Evolutionary conservation across 2,888 invertebrate genomes (phyloP), one percentile per base, ranked within the genome.

Genomic region (Drosophila siamana): DNA sequence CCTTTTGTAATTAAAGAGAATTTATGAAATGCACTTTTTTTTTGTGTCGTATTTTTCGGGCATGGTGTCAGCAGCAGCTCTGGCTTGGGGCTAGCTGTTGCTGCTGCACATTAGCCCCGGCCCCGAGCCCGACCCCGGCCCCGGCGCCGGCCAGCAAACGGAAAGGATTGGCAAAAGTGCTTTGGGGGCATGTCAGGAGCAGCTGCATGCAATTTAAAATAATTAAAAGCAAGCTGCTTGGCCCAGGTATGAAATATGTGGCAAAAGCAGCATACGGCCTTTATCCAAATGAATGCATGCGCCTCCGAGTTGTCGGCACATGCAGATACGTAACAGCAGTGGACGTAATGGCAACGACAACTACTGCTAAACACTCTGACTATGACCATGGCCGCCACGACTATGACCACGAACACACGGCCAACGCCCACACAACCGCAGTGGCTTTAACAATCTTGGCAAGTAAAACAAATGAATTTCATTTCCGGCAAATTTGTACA

Each of bases 401-500:
- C 16, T 26, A 52, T 1, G 41, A 7, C 60, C 52, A 54, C 56
- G 46, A 15, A 28, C 41, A 54, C 63, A n/a, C n/a, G n/a, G 33
- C 19, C 46, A 43, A 40, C 16, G 43, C 16, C 43, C 41, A 30
- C 46, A 38, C 46, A 70, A 46, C 56, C 57, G 44, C 60, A 52
- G 44, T 54, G 47, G 54, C 50, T 55, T 13, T 41, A 62, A 62
- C 59, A 69, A 81, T 71, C 67, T 73, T 65, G 73, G 46, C 61
- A 44, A 44, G 62, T 61, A 66, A 78, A 83, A 86, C 80, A 83
- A 86, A 86, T 86, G 88, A 88, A 88, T 80, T 84, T 86, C 83
- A 86, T 88, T 86, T 86, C 86, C 85, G 78, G 69, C 82, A 79
- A 82, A 83, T 83, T 88, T 76, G 73, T 71, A 51, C 48, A 43